Base-by-base conservation (phyloP, 1,140 invertebrate species). In the Zaprionus davidi region DNA sequence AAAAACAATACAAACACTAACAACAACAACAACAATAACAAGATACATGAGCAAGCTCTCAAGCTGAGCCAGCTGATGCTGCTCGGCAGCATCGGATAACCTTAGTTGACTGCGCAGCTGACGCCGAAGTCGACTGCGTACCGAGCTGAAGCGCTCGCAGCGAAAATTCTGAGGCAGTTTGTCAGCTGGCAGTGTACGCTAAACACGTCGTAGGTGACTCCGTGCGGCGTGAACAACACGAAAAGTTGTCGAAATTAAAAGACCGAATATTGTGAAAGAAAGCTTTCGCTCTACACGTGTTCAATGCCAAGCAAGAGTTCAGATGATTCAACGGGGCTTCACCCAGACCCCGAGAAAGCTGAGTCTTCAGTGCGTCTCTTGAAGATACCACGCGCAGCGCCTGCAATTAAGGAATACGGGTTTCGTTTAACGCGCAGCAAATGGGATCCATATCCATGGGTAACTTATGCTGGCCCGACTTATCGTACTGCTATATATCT, bases 371-470 rank as follows among this genome's bases (percentile, higher is more conserved):
- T 91, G 36, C 90, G 93, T 41, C 55, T 93, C 76, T 93, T 69
- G 34, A 91, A 76, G 90, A 92, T 90, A 70, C 91, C 64, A 34
- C 81, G 69, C 24, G 82, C 75, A 63, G 90, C 71, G 87, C 93
- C 85, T 1, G 49, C 74, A 36, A 76, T 90, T n/a, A 76, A 90
- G n/a, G 70, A 73, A 26, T 95, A 93, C 36, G 95, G 95, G 20
- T 96, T 96, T 92, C 94, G 95, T 82, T 88, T 96, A 51, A 95
- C 94, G 1, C 93, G 95, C 67, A 95, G 94, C 22, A 95, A 95
- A 82, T 96, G 95, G 95, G 95, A 96, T 93, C 95, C 95, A 5
- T 96, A 96, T 93, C 95, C 95, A 34, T 96, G 95, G 95, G 93
- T 96, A 81, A 71, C 34, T 49, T 11, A 17, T 13, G 5, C 1